Conservation (phyloP, 2,888 invertebrate species). For the Ellobium chinense region DNA sequence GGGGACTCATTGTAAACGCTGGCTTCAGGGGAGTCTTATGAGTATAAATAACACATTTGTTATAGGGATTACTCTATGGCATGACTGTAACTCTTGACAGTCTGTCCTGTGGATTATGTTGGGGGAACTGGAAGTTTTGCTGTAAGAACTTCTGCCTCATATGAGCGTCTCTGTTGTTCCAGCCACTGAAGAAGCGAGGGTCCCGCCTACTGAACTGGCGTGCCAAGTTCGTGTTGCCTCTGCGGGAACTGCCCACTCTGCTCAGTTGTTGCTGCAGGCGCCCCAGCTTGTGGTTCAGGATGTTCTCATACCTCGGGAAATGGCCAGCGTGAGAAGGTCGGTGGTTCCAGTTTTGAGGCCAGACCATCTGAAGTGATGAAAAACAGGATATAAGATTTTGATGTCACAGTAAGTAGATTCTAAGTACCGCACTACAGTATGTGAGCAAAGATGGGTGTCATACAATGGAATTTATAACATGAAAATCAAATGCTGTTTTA, state of each 20-base stretch:
- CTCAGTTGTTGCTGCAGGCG: slow-evolving; percentile 66
- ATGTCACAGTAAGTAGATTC: too few species aligned
- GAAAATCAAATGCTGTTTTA: too few species aligned
- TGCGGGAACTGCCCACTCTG: slow-evolving; percentile 48
- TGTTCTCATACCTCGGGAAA: slow-evolving; percentile 66
- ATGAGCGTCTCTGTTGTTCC: slow-evolving; percentile 21
- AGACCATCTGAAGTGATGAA: slow-evolving; percentile 34
- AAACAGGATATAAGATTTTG: slow-evolving; percentile 13
- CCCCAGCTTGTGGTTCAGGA: slow-evolving; percentile 69
- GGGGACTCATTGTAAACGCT: too few species aligned
- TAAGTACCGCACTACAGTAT: too few species aligned
- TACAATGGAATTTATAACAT: too few species aligned
- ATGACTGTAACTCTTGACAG: slow-evolving; percentile 2
- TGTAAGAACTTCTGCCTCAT: slow-evolving; percentile 47
- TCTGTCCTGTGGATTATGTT: neutral
- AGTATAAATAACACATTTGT: neutral
- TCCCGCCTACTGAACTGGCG: neutral
- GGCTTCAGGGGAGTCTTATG: too few species aligned
- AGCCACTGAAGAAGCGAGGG: neutral
- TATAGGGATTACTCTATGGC: neutral
- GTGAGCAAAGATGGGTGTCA: too few species aligned
- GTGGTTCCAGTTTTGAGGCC: slow-evolving; percentile 49
- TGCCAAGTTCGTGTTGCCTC: neutral
- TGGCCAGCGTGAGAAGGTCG: slow-evolving; percentile 54
- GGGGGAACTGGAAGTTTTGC: slow-evolving; percentile 18